These are phyloP conservation scores for Salvator merianae DNA, from an alignment of 2,113 vertebrate genomes.

Conservation along the genomic window DNA sequence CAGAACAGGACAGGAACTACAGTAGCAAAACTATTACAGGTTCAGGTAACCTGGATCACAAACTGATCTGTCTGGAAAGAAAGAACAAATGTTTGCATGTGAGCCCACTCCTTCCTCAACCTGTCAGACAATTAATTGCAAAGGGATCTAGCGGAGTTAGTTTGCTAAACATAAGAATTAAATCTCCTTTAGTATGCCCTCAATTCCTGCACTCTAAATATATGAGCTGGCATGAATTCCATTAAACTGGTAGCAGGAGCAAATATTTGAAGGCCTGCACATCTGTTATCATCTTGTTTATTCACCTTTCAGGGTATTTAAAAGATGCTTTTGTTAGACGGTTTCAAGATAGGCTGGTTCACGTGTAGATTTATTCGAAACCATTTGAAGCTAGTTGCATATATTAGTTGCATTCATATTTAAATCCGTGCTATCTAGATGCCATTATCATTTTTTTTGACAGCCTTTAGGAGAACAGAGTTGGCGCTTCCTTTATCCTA, in stretches of 20 bases:
- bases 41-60: background rate
- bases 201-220: background rate
- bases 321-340: slow-evolving; percentile 20
- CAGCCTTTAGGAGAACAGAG: background rate
- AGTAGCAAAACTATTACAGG: background rate
- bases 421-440: slow-evolving; percentile 13
- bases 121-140: background rate
- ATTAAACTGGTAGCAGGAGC: slow-evolving; percentile 9
- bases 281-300: slow-evolving; percentile 4
- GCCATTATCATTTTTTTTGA: slow-evolving; percentile 1
- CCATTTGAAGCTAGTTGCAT: background rate
- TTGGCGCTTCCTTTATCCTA: slow-evolving; percentile 2
- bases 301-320: slow-evolving; percentile 9
- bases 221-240: slow-evolving; percentile 19
- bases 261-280: slow-evolving; percentile 17
- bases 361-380: slow-evolving; percentile 3
- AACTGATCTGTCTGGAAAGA: background rate
- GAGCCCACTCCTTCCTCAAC: background rate
- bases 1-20: too few species aligned
- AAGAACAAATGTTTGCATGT: background rate
- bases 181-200: background rate
- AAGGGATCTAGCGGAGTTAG: background rate
- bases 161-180: background rate
- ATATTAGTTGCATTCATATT: slow-evolving; percentile 12
- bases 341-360: background rate